Percentiles rank a stretch among this genome's conserved stretches.
phyloP scores from a whole-genome alignment of 2,888 invertebrate genomes.

The Sylvicola cinctus region DNA sequence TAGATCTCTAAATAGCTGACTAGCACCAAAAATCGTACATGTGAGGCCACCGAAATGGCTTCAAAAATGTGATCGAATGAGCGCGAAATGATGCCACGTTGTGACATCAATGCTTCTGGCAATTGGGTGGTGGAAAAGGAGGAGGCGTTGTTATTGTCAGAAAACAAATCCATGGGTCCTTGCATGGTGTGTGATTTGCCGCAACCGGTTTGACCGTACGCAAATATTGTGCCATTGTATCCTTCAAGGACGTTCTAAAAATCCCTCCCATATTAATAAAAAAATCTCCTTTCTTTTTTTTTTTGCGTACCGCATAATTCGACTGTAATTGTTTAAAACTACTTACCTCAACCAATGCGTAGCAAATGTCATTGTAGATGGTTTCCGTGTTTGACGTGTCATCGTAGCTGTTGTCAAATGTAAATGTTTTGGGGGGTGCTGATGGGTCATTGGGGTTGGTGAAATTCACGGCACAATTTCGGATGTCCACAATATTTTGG shows the following conservation, averaged over 20 bases:
- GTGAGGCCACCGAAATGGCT: slow-evolving; percentile 51
- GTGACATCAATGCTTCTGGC: slow-evolving; percentile 7
- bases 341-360: slow-evolving; percentile 54
- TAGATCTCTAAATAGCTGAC: slow-evolving; percentile 71
- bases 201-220: slow-evolving; percentile 83
- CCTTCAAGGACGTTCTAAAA: slow-evolving; percentile 60
- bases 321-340: neutral
- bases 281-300: neutral
- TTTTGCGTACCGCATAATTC: too few species aligned
- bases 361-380: slow-evolving; percentile 74
- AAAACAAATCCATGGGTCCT: slow-evolving; percentile 25
- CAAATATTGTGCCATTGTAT: slow-evolving; percentile 84
- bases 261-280: slow-evolving; percentile 1
- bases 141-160: neutral
- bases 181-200: slow-evolving; percentile 87
- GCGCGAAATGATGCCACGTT: slow-evolving; percentile 46
- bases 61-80: slow-evolving; percentile 81
- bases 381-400: slow-evolving; percentile 58
- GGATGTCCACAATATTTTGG: slow-evolving; percentile 30
- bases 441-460: slow-evolving; percentile 37
- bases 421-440: slow-evolving; percentile 45
- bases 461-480: slow-evolving; percentile 37
- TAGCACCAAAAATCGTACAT: slow-evolving; percentile 37
- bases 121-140: slow-evolving; percentile 7
- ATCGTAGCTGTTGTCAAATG: slow-evolving; percentile 70